Evolutionary conservation across 2,888 invertebrate genomes (phyloP).

Genomic region (Melolontha melolontha): DNA sequence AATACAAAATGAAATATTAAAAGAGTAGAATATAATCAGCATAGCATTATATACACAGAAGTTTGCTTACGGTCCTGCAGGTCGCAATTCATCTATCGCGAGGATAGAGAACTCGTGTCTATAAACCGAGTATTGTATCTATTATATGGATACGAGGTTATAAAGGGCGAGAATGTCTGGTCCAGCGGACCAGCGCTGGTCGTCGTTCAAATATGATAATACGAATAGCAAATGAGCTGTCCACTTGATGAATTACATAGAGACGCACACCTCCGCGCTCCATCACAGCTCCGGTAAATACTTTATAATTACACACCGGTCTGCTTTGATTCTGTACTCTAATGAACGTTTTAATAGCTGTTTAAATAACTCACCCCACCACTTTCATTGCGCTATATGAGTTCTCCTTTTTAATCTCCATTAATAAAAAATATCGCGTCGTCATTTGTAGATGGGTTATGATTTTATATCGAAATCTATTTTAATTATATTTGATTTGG

Average conservation of each 20-base stretch:
- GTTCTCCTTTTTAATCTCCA: slow-evolving; percentile 43
- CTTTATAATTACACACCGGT: slow-evolving; percentile 67
- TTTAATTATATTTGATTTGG: no score
- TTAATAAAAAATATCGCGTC: no score
- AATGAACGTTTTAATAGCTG: slow-evolving; percentile 64
- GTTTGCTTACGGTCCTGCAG: no score
- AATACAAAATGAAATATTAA: no score
- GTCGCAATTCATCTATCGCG: no score
- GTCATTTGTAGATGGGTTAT: no score
- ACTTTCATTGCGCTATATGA: slow-evolving; percentile 52
- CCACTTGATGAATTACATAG: slow-evolving; percentile 64
- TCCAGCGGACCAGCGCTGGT: slow-evolving; percentile 46
- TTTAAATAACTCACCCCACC: slow-evolving; percentile 53
- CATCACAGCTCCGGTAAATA: slow-evolving; percentile 61
- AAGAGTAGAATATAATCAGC: no score
- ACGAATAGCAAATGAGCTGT: slow-evolving; percentile 65
- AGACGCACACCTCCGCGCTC: slow-evolving; percentile 62
- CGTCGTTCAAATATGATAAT: slow-evolving; percentile 62
- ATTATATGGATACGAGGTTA: not conserved
- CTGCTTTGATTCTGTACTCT: slow-evolving; percentile 63
- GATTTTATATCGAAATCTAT: no score
- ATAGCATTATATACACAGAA: no score
- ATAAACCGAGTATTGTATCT: no score
- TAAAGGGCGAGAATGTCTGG: slow-evolving; percentile 22
- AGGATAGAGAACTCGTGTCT: no score